Conservation (phyloP, 2,113 vertebrate genomes). For the Chloebia gouldiae region DNA sequence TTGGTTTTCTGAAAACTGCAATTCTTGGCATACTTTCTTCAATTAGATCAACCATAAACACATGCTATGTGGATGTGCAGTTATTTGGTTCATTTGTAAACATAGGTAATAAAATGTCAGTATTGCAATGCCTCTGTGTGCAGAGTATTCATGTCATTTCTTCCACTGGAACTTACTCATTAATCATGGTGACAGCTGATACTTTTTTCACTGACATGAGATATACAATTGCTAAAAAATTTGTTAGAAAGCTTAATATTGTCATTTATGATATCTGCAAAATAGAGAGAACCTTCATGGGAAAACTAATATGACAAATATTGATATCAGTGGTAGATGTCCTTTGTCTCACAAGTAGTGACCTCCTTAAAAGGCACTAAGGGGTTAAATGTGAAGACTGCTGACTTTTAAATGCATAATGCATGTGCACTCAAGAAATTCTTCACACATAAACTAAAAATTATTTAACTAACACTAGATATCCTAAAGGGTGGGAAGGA, state of each 20-base stretch:
- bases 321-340: not conserved
- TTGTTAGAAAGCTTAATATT: constrained; percentile 47
- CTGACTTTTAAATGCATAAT: not conserved
- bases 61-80: not conserved
- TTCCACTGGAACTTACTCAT: constrained; percentile 19
- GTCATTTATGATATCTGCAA: constrained; percentile 12
- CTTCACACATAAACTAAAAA: not conserved
- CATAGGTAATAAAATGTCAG: not conserved
- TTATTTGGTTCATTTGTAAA: constrained; percentile 38
- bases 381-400: not conserved
- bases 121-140: not conserved
- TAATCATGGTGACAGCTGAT: constrained; percentile 50
- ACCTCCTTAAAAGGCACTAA: constrained; percentile 1
- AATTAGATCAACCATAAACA: constrained; percentile 3
- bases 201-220: constrained; percentile 6
- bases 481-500: not conserved
- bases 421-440: not conserved
- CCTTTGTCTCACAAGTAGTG: not conserved
- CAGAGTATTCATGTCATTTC: constrained; percentile 5
- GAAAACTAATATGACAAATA: constrained; percentile 1
- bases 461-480: not conserved
- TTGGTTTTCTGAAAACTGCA: not conserved
- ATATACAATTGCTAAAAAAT: constrained; percentile 32
- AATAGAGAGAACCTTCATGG: not conserved
- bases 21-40: not conserved